Evolutionary conservation across 2,113 vertebrate species (phyloP), one percentile per base, ranked within the genome.

Genomic region (Tachysurus vachellii): DNA sequence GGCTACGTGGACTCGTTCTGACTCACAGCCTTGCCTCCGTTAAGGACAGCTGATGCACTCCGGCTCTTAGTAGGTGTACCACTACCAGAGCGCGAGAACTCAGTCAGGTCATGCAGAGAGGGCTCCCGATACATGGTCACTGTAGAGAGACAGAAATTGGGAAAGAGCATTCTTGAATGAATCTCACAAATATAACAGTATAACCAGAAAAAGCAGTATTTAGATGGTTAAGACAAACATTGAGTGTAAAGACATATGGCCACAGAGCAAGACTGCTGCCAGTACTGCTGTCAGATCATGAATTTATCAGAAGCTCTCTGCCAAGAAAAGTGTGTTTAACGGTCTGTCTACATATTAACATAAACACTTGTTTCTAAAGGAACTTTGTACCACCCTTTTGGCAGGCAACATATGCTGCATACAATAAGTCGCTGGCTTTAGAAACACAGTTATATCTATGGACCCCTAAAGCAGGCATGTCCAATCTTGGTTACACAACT

Each of bases 81-180:
- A n/a, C 97, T 99, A 92, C 98, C 97, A 23, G 98, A 99, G 88
- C 98, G 96, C 87, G 98, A 98, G 95, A 99, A 99, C 94, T 99
- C 98, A 84, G 98, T 98, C 92, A 99, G 96, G 90, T 99, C 98
- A 10, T 99, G 98, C 87, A 99, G 96, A 64, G 98, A 99, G 36
- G 98, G 98, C 94, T 99, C 98, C 95, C 98, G 97, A 95, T 99
- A 99, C 97, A 99, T 99, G 90, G 98, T 97, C 95, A 99, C 98
- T 99, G 94, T 91, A 93, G 84, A 92, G 83, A 94, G 62, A 88
- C 80, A 83, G 82, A 7, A 68, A 83, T 84, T 13, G 9, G 56
- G 23, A 85, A 23, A 91, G 56, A 64, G 50, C 5, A 17, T 16
- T 70, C 36, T 76, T 59, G 1, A 50, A 61, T 28, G 26, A 76